phyloP scores from a whole-genome alignment of 2,113 vertebrate genomes.

The Ceuthmochares aereus region DNA sequence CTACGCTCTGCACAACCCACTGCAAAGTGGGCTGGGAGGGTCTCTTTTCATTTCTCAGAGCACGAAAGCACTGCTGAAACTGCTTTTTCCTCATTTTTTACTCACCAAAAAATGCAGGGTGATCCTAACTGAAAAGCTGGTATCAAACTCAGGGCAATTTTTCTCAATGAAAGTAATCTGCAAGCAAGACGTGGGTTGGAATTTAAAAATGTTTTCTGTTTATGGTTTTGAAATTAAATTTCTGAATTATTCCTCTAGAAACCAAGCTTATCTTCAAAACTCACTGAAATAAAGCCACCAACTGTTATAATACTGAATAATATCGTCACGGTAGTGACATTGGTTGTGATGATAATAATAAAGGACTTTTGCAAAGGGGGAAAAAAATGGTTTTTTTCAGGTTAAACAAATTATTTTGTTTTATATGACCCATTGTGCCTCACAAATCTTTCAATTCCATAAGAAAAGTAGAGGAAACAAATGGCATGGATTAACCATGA shows the following conservation, averaged over 20 bases:
- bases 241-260: not conserved
- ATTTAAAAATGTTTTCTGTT: not conserved
- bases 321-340: not conserved
- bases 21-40: accelerated
- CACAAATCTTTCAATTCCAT: not conserved
- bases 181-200: not conserved
- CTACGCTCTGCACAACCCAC: not conserved
- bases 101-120: not conserved
- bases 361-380: not conserved
- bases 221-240: not conserved
- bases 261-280: not conserved
- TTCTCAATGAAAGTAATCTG: not conserved
- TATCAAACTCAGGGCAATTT: not conserved
- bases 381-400: not conserved
- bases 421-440: not conserved
- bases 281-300: not conserved
- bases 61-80: not conserved
- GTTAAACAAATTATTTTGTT: not conserved
- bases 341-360: not conserved
- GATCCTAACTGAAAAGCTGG: not conserved
- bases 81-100: not conserved
- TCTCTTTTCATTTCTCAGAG: not conserved
- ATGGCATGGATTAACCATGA: not conserved
- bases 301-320: not conserved
- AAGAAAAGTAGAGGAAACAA: not conserved